These are phyloP conservation scores for Notothenia coriiceps DNA, from an alignment of 2,113 vertebrate genomes.

Conservation along the genomic window DNA sequence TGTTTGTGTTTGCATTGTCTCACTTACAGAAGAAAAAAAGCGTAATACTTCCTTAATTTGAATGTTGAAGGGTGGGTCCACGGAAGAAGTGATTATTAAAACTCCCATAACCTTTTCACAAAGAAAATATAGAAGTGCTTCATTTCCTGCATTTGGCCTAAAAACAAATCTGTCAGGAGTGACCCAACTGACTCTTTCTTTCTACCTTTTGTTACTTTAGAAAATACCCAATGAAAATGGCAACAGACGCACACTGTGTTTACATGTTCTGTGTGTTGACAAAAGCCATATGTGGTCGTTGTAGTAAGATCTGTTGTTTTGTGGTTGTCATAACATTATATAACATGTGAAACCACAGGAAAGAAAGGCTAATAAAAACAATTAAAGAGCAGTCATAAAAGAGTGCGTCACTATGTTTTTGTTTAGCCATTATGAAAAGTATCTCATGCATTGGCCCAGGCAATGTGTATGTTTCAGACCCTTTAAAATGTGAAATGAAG, in stretches of 20 bases:
- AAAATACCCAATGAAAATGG: neutral
- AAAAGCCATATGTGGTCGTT: neutral
- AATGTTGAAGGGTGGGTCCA: neutral
- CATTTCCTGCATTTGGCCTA: slow-evolving; percentile 23
- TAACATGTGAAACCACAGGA: neutral
- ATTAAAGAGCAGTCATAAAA: neutral
- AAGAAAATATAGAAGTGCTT: neutral
- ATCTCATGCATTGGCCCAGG: neutral
- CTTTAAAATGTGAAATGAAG: neutral
- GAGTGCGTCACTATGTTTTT: neutral
- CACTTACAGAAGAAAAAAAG: too few species aligned
- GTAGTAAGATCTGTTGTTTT: neutral
- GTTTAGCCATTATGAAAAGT: neutral
- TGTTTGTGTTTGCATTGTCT: neutral
- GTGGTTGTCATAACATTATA: neutral
- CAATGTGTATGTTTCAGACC: neutral
- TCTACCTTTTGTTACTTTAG: neutral
- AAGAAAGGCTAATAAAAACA: neutral
- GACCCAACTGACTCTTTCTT: slow-evolving; percentile 10
- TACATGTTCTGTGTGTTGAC: neutral
- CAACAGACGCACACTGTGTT: neutral
- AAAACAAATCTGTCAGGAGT: slow-evolving; percentile 10
- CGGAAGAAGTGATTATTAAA: slow-evolving; percentile 2
- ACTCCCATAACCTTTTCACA: too few species aligned
- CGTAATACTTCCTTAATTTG: neutral